phyloP scores from a whole-genome alignment of 2,888 invertebrate genomes.

The Tanytarsus gracilentus region DNA sequence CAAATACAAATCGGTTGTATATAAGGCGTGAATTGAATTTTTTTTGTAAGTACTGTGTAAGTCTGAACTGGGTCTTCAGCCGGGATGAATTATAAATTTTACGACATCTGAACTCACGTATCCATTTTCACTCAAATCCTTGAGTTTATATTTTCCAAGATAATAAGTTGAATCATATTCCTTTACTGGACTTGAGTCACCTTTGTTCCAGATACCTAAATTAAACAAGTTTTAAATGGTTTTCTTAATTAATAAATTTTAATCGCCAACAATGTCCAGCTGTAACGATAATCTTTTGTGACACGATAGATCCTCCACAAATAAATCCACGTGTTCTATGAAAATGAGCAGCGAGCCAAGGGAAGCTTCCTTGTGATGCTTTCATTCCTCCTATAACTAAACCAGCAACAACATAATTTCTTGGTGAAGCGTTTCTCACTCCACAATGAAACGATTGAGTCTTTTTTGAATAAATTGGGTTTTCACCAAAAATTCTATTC shows the following conservation, averaged over 20 bases:
- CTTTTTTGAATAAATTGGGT: too few relatives aligned
- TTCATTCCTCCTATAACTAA: background rate
- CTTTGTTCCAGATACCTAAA: background rate
- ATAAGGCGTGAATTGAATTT: slow-evolving; percentile 41
- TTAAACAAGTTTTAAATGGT: background rate
- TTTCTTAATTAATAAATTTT: background rate
- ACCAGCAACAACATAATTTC: too few relatives aligned
- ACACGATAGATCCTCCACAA: slow-evolving; percentile 14
- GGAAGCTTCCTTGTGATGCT: background rate
- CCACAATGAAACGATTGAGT: too few relatives aligned
- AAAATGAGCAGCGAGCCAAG: slow-evolving; percentile 11
- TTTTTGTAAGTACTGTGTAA: slow-evolving; percentile 40
- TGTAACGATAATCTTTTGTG: background rate
- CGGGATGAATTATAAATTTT: slow-evolving; percentile 8
- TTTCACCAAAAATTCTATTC: too few relatives aligned
- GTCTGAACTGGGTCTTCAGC: background rate
- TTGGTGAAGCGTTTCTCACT: too few relatives aligned
- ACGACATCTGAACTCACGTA: background rate
- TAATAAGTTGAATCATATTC: slow-evolving; percentile 2
- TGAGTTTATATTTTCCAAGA: slow-evolving; percentile 16
- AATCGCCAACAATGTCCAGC: background rate
- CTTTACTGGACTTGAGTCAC: background rate
- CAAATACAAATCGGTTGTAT: slow-evolving; percentile 49
- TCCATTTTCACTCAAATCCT: background rate
- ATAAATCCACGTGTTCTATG: slow-evolving; percentile 4